Evolutionary conservation across 1,140 invertebrate species (phyloP), one percentile per base, ranked within the genome.

Genomic region (Helicoverpa zea): DNA sequence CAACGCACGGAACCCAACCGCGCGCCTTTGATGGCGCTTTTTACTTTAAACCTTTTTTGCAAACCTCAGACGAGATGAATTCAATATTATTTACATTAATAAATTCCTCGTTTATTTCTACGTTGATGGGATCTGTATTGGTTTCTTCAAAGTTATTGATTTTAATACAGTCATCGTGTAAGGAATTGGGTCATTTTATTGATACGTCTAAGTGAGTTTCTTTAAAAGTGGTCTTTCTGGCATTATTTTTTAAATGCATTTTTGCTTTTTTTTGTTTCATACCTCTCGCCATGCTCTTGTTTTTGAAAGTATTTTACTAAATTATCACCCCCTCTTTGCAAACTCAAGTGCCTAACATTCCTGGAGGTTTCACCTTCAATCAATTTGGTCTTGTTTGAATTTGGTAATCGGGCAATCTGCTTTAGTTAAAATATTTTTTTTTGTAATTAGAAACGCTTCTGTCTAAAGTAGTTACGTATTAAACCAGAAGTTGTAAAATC

Each of bases 1-100:
- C 88, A 91, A 91, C 83, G 89, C 68, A 83, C 88, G 76, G 56
- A 66, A 81, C 81, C 82, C 72, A 52, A 68, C 76, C 75, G 56
- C 75, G 79, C 52, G 79, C 78, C 81, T 84, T 85, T 85, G 82
- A 85, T 80, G 80, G 61, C 47, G 84, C 77, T 87, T 85, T 82
- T 85, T 83, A 74, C 70, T 76, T 81, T 75, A 78, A 77, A 68
- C 58, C 79, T 81, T 84, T 81, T 83, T 85, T 72, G 74, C 80
- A 77, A 81, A 81, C 72, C 72, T 29, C 43, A 63, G 13, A 23
- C 64, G 74, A 59, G 74, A 81, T 78, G 76, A 51, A 79, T 70
- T 79, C 52, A 47, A 79, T 79, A 79, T 79, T 79, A 79, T 79
- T 79, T 79, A 79, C 76, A 79, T 77, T 66, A 43, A 77, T 77